A percentile compares a stretch with the other conserved stretches of the same genome.
phyloP scores from a whole-genome alignment of 2,888 invertebrate species.

The Agrochola macilenta region DNA sequence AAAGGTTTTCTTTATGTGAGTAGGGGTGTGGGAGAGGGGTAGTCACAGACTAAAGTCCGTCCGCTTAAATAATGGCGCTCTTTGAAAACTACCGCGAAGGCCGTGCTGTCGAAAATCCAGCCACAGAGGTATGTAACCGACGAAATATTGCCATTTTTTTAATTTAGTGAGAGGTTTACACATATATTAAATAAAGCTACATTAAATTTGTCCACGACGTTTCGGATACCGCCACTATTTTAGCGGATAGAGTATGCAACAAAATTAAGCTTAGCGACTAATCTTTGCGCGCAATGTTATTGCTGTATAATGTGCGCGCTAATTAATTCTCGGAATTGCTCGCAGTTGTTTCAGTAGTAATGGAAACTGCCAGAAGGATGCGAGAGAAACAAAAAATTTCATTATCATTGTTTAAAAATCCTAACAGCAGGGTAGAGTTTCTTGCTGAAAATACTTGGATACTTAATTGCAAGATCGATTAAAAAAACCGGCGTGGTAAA shows the following conservation, averaged over 20 bases:
- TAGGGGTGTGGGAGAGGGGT: neutral
- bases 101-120: neutral
- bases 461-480: neutral
- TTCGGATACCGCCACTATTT: conserved; percentile 14
- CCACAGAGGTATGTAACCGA: no score
- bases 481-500: neutral
- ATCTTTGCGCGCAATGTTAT: conserved; percentile 54
- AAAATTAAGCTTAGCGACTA: conserved; percentile 47
- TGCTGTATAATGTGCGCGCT: conserved; percentile 44
- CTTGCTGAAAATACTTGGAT: neutral
- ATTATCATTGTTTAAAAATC: neutral
- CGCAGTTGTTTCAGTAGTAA: conserved; percentile 40
- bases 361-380: conserved; percentile 18
- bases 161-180: neutral
- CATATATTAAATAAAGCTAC: neutral
- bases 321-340: conserved; percentile 44
- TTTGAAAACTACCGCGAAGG: neutral
- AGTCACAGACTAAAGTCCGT: neutral
- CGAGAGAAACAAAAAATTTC: neutral
- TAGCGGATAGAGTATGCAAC: conserved; percentile 22
- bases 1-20: conserved; percentile 50
- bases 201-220: neutral
- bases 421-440: neutral
- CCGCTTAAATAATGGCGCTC: neutral
- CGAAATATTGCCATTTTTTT: neutral